Evolutionary conservation across 2,797 vertebrate species (phyloP).

Genomic region (Todus mexicanus): DNA sequence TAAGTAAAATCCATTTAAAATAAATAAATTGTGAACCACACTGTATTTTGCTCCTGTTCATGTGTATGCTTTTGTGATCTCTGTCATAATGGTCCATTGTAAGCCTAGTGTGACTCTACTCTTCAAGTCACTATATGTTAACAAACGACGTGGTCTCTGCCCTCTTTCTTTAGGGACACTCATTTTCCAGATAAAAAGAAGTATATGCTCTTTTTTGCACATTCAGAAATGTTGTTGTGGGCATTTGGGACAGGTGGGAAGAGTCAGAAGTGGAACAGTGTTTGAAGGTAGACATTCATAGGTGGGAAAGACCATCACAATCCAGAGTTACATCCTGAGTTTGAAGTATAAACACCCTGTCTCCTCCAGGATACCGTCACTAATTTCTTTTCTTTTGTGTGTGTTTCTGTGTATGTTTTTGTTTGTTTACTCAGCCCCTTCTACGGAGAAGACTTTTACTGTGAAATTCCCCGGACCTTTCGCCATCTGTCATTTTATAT

Average conservation of each 20-base stretch:
- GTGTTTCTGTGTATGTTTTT: conserved; percentile 4
- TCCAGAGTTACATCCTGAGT: background rate
- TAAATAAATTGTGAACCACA: background rate
- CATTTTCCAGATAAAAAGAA: background rate
- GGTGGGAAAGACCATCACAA: background rate
- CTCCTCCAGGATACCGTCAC: background rate
- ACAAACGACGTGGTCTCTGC: background rate
- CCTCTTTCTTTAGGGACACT: background rate
- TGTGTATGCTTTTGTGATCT: background rate
- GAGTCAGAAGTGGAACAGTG: background rate
- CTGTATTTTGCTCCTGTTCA: background rate
- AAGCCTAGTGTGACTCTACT: background rate
- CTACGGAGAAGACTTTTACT: conserved; percentile 98
- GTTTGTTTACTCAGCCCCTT: conserved; percentile 85
- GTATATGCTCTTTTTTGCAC: background rate
- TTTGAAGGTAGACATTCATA: background rate
- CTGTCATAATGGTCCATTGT: background rate
- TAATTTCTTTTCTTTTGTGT: conserved; percentile 1
- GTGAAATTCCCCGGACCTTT: conserved; percentile 97
- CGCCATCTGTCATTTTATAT: conserved; percentile 97
- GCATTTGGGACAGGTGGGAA: background rate
- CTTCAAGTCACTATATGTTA: background rate
- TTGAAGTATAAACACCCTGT: background rate
- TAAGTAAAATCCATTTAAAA: background rate
- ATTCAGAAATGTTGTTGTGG: background rate